These are phyloP conservation scores for Nothocercus nigrocapillus DNA, from an alignment of 2,113 vertebrate genomes.

Conservation along the genomic window DNA sequence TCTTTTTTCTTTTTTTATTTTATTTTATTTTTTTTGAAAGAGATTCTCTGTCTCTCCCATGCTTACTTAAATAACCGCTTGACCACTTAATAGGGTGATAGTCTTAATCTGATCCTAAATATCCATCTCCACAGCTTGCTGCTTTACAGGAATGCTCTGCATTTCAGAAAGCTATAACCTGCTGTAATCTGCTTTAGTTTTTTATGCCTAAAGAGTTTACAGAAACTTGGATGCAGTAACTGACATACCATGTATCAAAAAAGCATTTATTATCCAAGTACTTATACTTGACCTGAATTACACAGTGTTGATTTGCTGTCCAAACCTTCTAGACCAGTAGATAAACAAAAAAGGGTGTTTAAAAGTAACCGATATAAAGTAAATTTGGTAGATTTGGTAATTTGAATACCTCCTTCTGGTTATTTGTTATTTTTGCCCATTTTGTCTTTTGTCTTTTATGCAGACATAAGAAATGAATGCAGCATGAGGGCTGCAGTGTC, in stretches of 20 bases:
- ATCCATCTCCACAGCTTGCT: background rate
- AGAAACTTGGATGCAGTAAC: background rate
- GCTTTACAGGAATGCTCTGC: background rate
- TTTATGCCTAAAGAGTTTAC: background rate
- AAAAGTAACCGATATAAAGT: background rate
- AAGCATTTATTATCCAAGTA: background rate
- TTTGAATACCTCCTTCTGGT: background rate
- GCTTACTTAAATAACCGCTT: background rate
- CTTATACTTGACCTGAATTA: background rate
- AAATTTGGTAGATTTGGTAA: background rate
- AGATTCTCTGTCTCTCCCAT: background rate
- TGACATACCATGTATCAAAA: background rate
- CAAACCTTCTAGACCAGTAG: background rate
- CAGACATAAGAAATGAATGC: background rate
- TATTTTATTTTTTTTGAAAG: background rate
- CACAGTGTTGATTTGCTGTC: background rate
- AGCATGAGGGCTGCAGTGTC: accelerated
- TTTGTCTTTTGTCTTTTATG: background rate
- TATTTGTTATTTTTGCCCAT: background rate
- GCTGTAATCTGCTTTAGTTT: background rate
- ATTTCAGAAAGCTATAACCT: background rate
- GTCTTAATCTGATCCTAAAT: background rate
- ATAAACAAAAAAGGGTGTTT: background rate
- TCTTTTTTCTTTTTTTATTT: too few species aligned
- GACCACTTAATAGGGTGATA: background rate